Conservation (phyloP, 2,888 invertebrate genomes). For the Ferdinandea cuprea region DNA sequence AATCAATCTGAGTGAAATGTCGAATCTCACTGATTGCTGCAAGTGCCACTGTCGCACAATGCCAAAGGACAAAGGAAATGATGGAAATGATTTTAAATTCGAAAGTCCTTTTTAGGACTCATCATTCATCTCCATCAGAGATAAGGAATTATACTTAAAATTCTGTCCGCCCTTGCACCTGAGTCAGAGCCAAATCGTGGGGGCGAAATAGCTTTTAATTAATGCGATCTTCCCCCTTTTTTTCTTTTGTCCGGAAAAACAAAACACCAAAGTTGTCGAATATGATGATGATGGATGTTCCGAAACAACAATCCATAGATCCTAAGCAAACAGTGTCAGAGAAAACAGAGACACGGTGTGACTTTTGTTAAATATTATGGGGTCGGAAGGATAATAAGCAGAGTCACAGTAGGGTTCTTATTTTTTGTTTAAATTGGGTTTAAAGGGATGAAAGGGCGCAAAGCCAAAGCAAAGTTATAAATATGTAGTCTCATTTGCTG, state of each 20-base stretch:
- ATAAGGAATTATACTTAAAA: not conserved
- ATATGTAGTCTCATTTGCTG: too few species aligned
- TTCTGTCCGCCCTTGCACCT: conserved; percentile 38
- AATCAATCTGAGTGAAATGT: conserved; percentile 59
- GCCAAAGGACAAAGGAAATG: not conserved
- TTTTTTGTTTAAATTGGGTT: not conserved
- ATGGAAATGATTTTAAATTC: not conserved
- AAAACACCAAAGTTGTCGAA: conserved; percentile 59
- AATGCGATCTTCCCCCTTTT: conserved; percentile 49
- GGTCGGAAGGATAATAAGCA: conserved; percentile 48
- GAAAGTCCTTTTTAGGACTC: not conserved
- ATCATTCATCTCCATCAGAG: conserved; percentile 45
- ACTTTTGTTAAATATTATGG: conserved; percentile 49
- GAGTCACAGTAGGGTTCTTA: conserved; percentile 23
- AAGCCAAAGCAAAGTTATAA: not conserved
- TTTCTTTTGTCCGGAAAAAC: not conserved
- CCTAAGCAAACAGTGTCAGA: conserved; percentile 52
- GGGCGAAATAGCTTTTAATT: conserved; percentile 46
- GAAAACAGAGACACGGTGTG: conserved; percentile 18
- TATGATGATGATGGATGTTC: conserved; percentile 68
- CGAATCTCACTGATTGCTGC: conserved; percentile 1
- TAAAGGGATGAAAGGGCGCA: not conserved
- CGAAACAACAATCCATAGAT: conserved; percentile 32
- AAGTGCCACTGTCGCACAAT: not conserved
- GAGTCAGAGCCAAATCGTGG: too few species aligned